Evolutionary conservation across 1,140 invertebrate species (phyloP).

Genomic region (Nasonia giraulti): DNA sequence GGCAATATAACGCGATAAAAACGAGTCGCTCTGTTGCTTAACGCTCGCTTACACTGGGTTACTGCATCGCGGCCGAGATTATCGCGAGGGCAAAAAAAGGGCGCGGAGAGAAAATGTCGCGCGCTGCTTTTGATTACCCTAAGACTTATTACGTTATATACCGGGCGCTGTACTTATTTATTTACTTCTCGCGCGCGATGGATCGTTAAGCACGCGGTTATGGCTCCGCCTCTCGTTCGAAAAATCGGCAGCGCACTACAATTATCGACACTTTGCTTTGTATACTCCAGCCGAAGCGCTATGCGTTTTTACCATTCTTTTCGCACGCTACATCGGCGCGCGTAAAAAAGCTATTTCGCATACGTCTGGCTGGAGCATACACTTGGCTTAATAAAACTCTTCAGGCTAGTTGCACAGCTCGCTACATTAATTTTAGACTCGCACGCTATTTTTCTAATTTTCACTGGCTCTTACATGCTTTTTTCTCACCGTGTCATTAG

Average conservation of each 20-base stretch:
- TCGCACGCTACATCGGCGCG: no score
- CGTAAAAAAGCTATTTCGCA: background rate
- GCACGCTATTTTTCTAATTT: background rate
- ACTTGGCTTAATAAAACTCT: background rate
- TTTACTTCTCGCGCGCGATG: background rate
- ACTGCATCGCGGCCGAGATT: constrained; percentile 20
- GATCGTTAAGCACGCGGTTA: background rate
- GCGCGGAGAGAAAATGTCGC: constrained; percentile 4
- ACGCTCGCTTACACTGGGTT: background rate
- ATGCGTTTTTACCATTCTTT: no score
- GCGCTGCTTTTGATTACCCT: constrained; percentile 35
- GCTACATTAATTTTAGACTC: background rate
- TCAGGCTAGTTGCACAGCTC: background rate
- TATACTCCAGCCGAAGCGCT: no score
- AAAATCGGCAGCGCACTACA: no score
- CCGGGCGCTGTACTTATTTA: background rate
- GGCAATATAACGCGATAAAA: constrained; percentile 4
- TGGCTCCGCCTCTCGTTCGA: no score
- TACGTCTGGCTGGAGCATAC: background rate
- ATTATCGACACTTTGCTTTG: constrained; percentile 6
- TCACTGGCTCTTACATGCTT: background rate
- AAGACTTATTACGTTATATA: constrained; percentile 31
- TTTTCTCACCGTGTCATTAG: background rate
- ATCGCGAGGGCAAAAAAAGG: constrained; percentile 9
- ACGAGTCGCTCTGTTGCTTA: background rate